Conservation (phyloP, 2,113 vertebrate genomes). For the Aptenodytes patagonicus region DNA sequence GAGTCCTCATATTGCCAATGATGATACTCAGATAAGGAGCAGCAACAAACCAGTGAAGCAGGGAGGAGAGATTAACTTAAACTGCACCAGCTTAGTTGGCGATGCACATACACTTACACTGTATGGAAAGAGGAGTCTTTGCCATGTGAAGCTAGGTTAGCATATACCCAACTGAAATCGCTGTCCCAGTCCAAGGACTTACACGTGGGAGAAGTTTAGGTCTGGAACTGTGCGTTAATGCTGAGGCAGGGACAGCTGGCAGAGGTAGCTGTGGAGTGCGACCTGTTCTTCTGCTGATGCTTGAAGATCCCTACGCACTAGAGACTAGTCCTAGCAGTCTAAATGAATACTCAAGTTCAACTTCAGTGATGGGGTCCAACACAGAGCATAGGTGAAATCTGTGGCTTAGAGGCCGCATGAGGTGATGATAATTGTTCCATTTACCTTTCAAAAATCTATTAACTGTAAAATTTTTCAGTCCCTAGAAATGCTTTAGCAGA, state of each 20-base stretch:
- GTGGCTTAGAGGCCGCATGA: not conserved
- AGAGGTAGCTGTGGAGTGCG: not conserved
- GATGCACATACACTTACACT: not conserved
- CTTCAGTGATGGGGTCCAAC: not conserved
- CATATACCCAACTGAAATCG: fast-evolving
- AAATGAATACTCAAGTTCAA: not conserved
- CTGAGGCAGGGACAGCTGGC: not conserved
- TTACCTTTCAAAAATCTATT: not conserved
- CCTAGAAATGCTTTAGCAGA: not conserved
- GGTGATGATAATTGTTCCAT: not conserved
- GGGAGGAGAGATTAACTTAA: not conserved
- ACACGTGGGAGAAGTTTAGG: not conserved
- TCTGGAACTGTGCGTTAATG: not conserved
- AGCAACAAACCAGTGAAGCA: not conserved
- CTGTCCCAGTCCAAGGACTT: not conserved
- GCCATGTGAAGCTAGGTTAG: not conserved
- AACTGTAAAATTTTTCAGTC: not conserved
- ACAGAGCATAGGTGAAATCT: not conserved
- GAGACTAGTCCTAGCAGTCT: not conserved
- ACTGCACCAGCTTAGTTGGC: not conserved
- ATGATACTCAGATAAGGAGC: not conserved
- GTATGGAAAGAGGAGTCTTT: not conserved
- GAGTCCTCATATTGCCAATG: not conserved
- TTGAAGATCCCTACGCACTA: not conserved
- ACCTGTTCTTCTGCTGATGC: not conserved